Base-by-base conservation (phyloP, 2,113 vertebrate species). In the Muntiacus muntjak region DNA sequence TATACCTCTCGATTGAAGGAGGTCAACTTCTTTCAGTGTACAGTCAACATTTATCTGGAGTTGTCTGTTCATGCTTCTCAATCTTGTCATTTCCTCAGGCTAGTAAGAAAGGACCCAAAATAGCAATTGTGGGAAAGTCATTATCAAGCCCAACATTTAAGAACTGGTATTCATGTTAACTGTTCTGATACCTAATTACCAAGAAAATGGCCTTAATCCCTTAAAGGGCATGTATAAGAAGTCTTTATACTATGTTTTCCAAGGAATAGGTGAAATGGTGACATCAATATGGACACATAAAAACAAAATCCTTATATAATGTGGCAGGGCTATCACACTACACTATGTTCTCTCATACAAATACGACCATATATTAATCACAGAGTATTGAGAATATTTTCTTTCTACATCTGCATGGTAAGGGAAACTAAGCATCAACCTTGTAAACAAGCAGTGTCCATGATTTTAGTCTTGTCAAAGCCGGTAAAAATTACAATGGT, bases 41-140 rank as follows among this genome's bases (percentile, higher is more conserved):
- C 99, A 99, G 99, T 99, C 99, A 98, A 99, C 99, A 99, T 99
- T 99, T 99, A 99, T 99, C 99, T 99, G 99, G 96, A 99, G 99
- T 98, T 99, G 99, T 99, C 99, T 99, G 99, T 99, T 99, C 97
- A 99, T 99, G 97, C 99, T 99, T 98, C 99, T 99, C 98, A 99
- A 98, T 98, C 99, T 99, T 98, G 99, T 99, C 99, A 99, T 99
- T 98, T 99, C 99, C 98, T 99, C 99, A 97, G 99, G 99, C 99
- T 99, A 99, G 91, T 97, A 98, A 98, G 91, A 98, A 97, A 97
- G 89, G 98, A 98, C 89, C 98, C 98, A 98, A 98, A 98, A 99
- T 47, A 98, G 93, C 97, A 98, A 98, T 57, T 98, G 98, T 88
- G 96, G 95, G 88, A 98, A 98, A 98, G 79, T 97, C 97, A 98